Evolutionary conservation across 2,797 vertebrate genomes (phyloP), one percentile per base, ranked within the genome.

Genomic region (Stomatorhinus walkeri): DNA sequence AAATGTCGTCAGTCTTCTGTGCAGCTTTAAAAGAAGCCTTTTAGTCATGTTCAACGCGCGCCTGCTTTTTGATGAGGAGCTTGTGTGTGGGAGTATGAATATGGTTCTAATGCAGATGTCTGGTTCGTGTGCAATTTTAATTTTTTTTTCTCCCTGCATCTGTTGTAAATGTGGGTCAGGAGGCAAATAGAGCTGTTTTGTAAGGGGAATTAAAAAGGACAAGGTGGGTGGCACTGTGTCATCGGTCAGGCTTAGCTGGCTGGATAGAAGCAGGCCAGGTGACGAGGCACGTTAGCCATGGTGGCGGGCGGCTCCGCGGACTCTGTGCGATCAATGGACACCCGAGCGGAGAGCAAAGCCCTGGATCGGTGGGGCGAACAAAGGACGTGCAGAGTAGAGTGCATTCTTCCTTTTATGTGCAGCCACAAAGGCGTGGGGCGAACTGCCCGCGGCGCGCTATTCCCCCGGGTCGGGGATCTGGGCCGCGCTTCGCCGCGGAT

Each of bases 311-410:
- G 61, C 28, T 5, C 61, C 0, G 89, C 91, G 51, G 54, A 91
- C 64, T 68, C 61, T 1, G 89, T 90, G 51, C 51, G 91, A 92
- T 94, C 93, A 94, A 93, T 93, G 92, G 91, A 90, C 91, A 91
- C 48, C 90, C 68, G 91, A 92, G 90, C 91, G 92, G 92, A 93
- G 90, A 91, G 90, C 92, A 81, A 59, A 83, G 92, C 91, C 91
- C 91, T 46, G 90, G 92, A 93, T 92, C 92, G 90, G 90, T 89
- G 91, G 91, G 93, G 91, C 93, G 93, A 93, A 95, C 94, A 96
- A 95, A 95, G 93, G 92, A 94, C 93, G 93, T 95, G 95, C 95
- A 93, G 92, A 92, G 93, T 92, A 92, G 94, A 94, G 95, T 94
- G 93, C 94, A 95, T 95, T 95, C 94, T 93, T 90, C 56, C 92